phyloP scores from a whole-genome alignment of 2,888 invertebrate species.

The Amphipyra tragopoginis region DNA sequence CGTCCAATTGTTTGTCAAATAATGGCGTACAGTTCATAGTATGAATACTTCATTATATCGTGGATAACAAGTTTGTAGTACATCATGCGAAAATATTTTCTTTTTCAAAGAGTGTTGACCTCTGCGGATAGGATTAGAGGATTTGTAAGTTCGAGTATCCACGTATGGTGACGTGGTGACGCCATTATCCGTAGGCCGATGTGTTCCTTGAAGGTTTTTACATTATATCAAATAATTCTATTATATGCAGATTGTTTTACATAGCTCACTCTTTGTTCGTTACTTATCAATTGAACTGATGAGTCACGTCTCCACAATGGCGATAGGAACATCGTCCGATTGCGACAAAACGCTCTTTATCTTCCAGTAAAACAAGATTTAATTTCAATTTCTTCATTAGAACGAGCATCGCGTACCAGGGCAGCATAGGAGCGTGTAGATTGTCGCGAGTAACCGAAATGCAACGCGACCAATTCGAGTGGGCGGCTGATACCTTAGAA shows the following conservation, averaged over 20 bases:
- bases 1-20: constrained; percentile 41
- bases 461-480: constrained; percentile 65
- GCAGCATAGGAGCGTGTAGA: constrained; percentile 63
- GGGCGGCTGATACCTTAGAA: constrained; percentile 57
- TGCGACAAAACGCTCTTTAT: constrained; percentile 37
- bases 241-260: constrained; percentile 48
- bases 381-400: constrained; percentile 68
- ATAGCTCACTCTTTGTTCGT: constrained; percentile 50
- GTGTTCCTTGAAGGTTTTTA: constrained; percentile 31
- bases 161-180: constrained; percentile 25
- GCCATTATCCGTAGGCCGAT: constrained; percentile 22
- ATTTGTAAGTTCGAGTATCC: constrained; percentile 33
- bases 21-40: constrained; percentile 34
- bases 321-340: constrained; percentile 39
- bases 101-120: constrained; percentile 59
- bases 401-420: constrained; percentile 64
- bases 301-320: constrained; percentile 46
- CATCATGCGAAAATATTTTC: constrained; percentile 53
- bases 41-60: constrained; percentile 47
- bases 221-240: constrained; percentile 46
- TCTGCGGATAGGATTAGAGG: constrained; percentile 51
- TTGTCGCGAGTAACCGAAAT: constrained; percentile 59
- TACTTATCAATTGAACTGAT: constrained; percentile 49
- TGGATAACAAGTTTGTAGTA: constrained; percentile 49
- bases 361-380: constrained; percentile 42